These are phyloP conservation scores for Glaucomys volans DNA, from an alignment of 2,113 vertebrate species.

Conservation along the genomic window DNA sequence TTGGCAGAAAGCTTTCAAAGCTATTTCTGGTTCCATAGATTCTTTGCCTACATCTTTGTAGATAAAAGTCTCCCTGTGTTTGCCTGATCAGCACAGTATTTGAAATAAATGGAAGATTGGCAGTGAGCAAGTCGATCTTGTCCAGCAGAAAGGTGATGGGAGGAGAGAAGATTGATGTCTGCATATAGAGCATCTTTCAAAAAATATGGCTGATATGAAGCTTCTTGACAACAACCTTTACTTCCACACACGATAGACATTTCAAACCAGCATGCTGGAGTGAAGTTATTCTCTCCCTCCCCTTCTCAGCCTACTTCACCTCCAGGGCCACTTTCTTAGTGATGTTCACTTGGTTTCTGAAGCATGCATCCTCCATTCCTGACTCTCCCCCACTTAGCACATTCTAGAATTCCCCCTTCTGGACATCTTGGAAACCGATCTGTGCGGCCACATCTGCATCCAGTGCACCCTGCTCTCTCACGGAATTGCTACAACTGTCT, in stretches of 20 bases:
- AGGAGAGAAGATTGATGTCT: not conserved
- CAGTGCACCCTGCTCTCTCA: accelerated
- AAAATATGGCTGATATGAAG: not conserved
- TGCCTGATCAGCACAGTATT: not conserved
- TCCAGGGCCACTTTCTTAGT: no score
- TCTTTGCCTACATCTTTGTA: constrained; percentile 1
- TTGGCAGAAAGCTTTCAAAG: not conserved
- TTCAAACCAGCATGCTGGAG: not conserved
- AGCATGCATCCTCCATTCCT: no score
- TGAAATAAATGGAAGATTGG: constrained; percentile 9
- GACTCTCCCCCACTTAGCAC: accelerated
- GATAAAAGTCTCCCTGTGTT: not conserved
- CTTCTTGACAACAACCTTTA: not conserved
- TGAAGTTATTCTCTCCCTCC: not conserved
- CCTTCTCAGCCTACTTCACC: not conserved
- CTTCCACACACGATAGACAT: not conserved
- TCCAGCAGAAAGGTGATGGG: not conserved
- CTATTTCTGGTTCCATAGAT: not conserved
- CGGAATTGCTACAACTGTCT: accelerated
- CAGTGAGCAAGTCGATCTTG: not conserved
- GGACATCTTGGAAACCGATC: no score
- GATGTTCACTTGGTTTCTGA: not conserved
- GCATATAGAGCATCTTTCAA: not conserved
- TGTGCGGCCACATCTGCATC: accelerated
- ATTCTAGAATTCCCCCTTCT: no score